Conservation (phyloP, 2,888 invertebrate species). For the Harpagoxenus sublaevis region DNA sequence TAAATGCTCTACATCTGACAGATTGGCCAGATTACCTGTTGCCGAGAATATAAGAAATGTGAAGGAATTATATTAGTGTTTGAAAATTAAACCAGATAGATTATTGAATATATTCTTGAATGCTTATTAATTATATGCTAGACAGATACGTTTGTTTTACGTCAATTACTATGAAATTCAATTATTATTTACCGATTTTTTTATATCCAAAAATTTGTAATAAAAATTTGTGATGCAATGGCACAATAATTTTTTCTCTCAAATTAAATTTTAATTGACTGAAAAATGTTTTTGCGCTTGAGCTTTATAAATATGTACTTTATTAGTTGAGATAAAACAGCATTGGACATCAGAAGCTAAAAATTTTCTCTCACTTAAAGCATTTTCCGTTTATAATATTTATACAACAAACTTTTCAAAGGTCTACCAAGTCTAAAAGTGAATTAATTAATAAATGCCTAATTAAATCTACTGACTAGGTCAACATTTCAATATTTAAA, state of each 20-base stretch:
- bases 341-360: background rate
- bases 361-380: background rate
- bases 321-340: constrained; percentile 23
- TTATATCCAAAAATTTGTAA: background rate
- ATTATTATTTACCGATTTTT: background rate
- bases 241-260: background rate
- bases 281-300: background rate
- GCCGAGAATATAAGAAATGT: constrained; percentile 50
- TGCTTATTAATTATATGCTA: background rate
- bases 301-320: background rate
- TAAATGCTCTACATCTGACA: background rate
- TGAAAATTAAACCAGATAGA: constrained; percentile 45
- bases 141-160: background rate
- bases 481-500: constrained; percentile 28
- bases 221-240: background rate
- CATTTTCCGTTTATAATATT: constrained; percentile 4
- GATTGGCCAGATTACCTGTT: constrained; percentile 61
- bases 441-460: constrained; percentile 19
- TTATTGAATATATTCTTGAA: constrained; percentile 4
- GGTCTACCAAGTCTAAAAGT: background rate
- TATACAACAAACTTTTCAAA: constrained; percentile 17
- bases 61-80: constrained; percentile 30
- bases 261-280: constrained; percentile 1
- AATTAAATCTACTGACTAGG: constrained; percentile 18
- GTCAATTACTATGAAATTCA: background rate